phyloP scores from a whole-genome alignment of 1,140 invertebrate species.

The Steinernema khuongi region DNA sequence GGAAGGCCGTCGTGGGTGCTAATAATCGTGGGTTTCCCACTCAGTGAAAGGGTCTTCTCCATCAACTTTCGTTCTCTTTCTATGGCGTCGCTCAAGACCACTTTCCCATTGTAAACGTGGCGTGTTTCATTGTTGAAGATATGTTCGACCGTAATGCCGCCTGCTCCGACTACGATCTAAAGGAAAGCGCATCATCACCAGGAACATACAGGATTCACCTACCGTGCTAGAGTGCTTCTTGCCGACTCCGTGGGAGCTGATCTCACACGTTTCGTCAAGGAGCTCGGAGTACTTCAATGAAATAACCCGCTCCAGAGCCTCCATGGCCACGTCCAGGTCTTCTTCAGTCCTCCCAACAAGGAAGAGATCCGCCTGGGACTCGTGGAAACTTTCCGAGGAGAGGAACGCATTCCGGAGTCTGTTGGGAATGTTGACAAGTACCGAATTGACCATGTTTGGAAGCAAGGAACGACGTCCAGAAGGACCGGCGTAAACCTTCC shows the following conservation, averaged over 20 bases:
- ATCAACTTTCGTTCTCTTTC: background rate
- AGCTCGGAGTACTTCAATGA: background rate
- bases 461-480: no score
- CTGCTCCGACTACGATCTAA: background rate
- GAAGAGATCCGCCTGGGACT: background rate
- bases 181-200: background rate
- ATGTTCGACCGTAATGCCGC: background rate
- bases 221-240: background rate
- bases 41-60: background rate
- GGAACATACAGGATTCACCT: background rate
- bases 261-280: background rate
- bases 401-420: background rate
- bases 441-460: background rate
- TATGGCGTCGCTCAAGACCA: background rate
- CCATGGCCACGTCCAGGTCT: background rate
- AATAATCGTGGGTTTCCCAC: background rate
- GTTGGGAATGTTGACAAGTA: background rate
- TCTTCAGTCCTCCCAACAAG: background rate
- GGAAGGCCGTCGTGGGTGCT: background rate
- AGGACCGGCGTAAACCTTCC: background rate
- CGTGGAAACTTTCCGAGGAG: background rate
- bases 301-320: background rate
- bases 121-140: background rate
- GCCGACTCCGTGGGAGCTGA: background rate
- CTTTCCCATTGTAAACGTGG: background rate